Evolutionary conservation across 2,888 invertebrate genomes (phyloP).

Genomic region (Euplagia quadripunctaria): DNA sequence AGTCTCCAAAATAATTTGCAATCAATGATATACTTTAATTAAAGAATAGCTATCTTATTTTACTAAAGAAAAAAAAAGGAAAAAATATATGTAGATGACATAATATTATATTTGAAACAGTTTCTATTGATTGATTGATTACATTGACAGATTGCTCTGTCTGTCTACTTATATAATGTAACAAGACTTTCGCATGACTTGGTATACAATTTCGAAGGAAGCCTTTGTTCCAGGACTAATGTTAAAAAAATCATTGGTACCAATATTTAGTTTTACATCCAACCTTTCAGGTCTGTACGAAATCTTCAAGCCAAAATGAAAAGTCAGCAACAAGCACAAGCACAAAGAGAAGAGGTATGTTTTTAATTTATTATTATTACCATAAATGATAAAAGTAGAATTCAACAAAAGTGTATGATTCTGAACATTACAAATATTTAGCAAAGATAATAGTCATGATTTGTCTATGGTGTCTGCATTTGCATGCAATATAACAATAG

Average conservation of each 20-base stretch:
- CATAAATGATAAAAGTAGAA: not conserved
- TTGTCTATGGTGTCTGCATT: not conserved
- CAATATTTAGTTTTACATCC: not conserved
- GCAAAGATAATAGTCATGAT: not conserved
- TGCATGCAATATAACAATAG: not conserved
- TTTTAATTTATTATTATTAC: conserved; percentile 29
- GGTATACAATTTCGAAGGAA: not conserved
- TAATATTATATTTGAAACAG: too few relatives aligned
- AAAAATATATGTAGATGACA: too few relatives aligned
- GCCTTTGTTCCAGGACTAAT: not conserved
- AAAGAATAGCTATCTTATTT: too few relatives aligned
- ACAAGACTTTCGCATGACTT: too few relatives aligned
- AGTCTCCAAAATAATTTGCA: too few relatives aligned
- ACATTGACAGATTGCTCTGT: not conserved
- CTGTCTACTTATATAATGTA: not conserved
- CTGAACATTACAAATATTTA: not conserved
- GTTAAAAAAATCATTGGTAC: not conserved
- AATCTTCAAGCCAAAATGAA: conserved; percentile 96
- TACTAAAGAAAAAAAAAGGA: too few relatives aligned
- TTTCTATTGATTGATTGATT: too few relatives aligned
- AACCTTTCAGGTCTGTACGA: conserved; percentile 93
- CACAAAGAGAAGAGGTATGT: conserved; percentile 91
- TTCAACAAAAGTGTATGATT: not conserved
- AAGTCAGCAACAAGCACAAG: conserved; percentile 94
- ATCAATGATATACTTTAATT: too few relatives aligned